phyloP scores from a whole-genome alignment of 2,797 vertebrate species.

The Podargus strigoides region DNA sequence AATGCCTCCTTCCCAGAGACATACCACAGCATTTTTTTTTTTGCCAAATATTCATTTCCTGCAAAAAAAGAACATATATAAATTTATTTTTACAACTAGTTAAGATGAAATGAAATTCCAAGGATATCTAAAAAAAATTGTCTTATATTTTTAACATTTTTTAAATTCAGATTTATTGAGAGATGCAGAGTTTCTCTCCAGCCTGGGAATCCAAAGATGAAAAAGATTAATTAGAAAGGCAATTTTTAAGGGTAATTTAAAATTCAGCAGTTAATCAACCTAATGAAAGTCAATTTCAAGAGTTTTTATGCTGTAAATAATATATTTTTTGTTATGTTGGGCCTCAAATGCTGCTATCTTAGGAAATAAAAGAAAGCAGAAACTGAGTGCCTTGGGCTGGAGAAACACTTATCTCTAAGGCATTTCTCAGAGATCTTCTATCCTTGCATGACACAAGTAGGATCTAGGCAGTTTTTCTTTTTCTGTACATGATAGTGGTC shows the following conservation, averaged over 20 bases:
- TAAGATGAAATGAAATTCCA: not conserved
- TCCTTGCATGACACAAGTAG: not conserved
- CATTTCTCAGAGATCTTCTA: not conserved
- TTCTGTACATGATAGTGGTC: not conserved
- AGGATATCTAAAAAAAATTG: not conserved
- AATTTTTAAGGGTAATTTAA: not conserved
- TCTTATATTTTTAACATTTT: not conserved
- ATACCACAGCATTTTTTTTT: not conserved
- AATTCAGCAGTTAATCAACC: not conserved
- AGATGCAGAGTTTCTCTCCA: not conserved
- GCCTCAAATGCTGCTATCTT: not conserved
- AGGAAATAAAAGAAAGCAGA: not conserved
- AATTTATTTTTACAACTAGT: not conserved
- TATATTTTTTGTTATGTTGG: not conserved
- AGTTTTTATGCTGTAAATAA: not conserved
- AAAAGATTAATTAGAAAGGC: not conserved
- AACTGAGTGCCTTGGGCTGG: not conserved
- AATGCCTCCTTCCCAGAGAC: not conserved
- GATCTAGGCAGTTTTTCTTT: not conserved
- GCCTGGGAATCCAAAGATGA: not conserved
- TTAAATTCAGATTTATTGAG: not conserved
- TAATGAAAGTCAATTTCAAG: not conserved
- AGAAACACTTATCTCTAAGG: not conserved
- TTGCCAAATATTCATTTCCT: not conserved
- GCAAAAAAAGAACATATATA: not conserved